Conservation (phyloP, 1,140 invertebrate species). For the Adelges cooleyi region DNA sequence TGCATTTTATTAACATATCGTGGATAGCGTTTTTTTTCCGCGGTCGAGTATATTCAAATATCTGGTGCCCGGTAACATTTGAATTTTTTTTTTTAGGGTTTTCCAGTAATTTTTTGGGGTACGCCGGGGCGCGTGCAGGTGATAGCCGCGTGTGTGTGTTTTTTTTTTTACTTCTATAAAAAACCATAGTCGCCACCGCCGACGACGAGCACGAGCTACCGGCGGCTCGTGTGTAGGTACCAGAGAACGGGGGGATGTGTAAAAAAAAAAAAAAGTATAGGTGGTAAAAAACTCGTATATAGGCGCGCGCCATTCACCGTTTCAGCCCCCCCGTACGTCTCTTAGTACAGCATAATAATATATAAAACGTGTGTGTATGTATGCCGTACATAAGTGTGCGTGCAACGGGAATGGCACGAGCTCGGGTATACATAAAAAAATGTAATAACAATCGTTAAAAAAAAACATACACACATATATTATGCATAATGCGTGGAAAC, state of each 20-base stretch:
- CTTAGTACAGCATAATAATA: too few relatives aligned
- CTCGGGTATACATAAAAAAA: neutral
- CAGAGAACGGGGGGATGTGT: constrained; percentile 5
- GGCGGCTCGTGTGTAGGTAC: too few relatives aligned
- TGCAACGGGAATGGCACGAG: constrained; percentile 19
- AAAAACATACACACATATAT: neutral
- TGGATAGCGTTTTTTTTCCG: too few relatives aligned
- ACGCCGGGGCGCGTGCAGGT: constrained; percentile 7
- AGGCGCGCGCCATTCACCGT: neutral
- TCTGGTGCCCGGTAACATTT: too few relatives aligned
- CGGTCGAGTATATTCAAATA: too few relatives aligned
- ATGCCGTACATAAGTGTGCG: neutral
- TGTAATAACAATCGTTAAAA: neutral
- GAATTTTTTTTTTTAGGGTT: too few relatives aligned
- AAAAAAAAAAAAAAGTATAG: constrained; percentile 9
- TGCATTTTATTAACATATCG: too few relatives aligned
- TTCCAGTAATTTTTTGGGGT: too few relatives aligned
- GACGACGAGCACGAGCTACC: too few relatives aligned
- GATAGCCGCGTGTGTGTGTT: neutral
- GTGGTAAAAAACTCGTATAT: constrained; percentile 21
- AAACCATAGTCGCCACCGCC: too few relatives aligned
- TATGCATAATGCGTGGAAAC: too few relatives aligned
- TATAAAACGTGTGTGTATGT: neutral
- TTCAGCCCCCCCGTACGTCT: neutral
- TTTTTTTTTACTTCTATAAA: too few relatives aligned